Evolutionary conservation across 2,797 vertebrate species (phyloP), one percentile per base, ranked within the genome.

Genomic region (Mormyrus proboscirostris): DNA sequence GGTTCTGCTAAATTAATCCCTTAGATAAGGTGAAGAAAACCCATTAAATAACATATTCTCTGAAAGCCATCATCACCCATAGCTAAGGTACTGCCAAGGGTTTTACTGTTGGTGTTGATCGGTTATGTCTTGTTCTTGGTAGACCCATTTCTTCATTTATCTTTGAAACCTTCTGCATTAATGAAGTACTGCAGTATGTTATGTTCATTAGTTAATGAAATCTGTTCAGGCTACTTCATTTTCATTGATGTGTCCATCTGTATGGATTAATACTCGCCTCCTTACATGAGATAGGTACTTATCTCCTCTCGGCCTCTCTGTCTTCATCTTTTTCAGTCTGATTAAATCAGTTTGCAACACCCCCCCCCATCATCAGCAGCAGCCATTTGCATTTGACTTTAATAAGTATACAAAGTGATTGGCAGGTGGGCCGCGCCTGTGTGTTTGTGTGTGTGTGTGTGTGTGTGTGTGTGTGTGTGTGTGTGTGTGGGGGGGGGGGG

Each of bases 181-280:
- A 47, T 50, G 14, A 29, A 85, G 25, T 19, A 85, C 57, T 9
- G 89, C 47, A 47, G 50, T 86, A 29, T 47, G 65, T 69, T 55
- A 49, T 86, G 8, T 86, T 86, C 89, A 86, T 86, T 69, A 69
- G 83, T 86, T 41, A 65, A 86, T 89, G 83, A 89, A 86, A 22
- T 73, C 83, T 41, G 19, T 65, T 44, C 84, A 88, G 65, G 76
- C 47, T 41, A 25, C 33, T 76, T 73, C 47, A n/a, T 89, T 51
- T 89, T 86, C 41, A 73, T 69, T 86, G 29, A 86, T 89, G 89
- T 69, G 83, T 25, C 44, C 89, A 73, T 89, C 29, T 89, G 59
- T 86, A 57, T 85, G 59, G 83, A 89, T 89, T 86, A 73, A 86
- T 73, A 89, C 41, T 29, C 8, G n/a, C 14, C 29, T 38, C 19